Evolutionary conservation across 2,113 vertebrate genomes (phyloP), one percentile per base, ranked within the genome.

Genomic region (Monopterus albus): DNA sequence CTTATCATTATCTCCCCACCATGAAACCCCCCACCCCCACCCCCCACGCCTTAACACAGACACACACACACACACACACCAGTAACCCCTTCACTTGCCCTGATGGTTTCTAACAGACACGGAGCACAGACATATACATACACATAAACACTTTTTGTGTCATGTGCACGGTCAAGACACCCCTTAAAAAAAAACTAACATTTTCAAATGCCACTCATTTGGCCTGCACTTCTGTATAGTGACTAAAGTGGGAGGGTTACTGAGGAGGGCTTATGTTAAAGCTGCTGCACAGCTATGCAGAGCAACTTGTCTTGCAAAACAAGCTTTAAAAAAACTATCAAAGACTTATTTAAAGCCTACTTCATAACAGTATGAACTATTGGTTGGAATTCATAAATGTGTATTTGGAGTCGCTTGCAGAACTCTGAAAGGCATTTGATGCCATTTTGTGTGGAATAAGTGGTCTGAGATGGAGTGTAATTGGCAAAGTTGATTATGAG

Each of bases 391-490:
- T 60, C 75, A 87, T 84, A 84, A 84, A 84, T 79, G 82, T 67
- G 71, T 58, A 75, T 75, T 67, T 72, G 78, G 69, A 81, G 62
- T 81, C 79, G 47, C 61, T 66, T 42, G 28, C 33, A 28, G 72
- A 78, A 69, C 73, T 78, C 78, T 78, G 65, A 82, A 75, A 76
- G 67, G 39, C 86, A 87, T 83, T 90, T 92, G 87, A 88, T 79
- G 78, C 65, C 81, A 84, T 90, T 89, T 84, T 78, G 77, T 70
- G 88, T 63, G 58, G 79, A 89, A 90, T 88, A 90, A 92, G 87
- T 90, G 88, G 80, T 70, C 85, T 60, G 83, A 88, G 85, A 92
- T 88, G 83, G 82, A 91, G 85, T 82, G 78, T 91, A 87, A 92
- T 90, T 88, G 88, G 74, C 72, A 88, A 91, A 88, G 83, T 78